A percentile compares a stretch with the other conserved stretches of the same genome.
These are phyloP conservation scores for Octodon degus DNA, from an alignment of 2,113 vertebrate species.

Conservation along the genomic window DNA sequence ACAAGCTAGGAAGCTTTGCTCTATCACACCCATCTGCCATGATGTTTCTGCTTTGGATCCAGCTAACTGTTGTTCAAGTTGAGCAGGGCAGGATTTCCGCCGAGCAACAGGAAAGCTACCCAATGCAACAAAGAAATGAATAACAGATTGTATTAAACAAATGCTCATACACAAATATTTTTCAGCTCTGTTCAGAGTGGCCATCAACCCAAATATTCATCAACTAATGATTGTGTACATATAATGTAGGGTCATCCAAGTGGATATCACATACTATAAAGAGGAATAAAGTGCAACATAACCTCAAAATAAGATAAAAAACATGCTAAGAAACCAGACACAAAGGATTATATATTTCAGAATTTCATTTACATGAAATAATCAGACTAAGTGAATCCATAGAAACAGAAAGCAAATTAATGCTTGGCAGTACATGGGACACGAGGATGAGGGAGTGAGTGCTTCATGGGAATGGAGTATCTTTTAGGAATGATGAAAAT, in stretches of 20 bases:
- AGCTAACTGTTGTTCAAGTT: background rate
- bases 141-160: background rate
- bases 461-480: background rate
- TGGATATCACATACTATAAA: background rate
- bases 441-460: background rate
- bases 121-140: background rate
- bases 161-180: background rate
- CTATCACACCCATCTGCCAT: background rate
- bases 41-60: background rate
- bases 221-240: background rate
- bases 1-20: background rate
- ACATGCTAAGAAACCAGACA: background rate
- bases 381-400: background rate
- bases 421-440: background rate
- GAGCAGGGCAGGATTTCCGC: background rate
- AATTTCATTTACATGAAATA: background rate
- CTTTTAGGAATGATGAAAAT: background rate
- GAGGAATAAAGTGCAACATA: background rate
- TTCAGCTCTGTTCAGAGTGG: background rate
- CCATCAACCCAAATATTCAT: background rate
- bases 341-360: background rate
- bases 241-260: background rate
- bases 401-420: background rate
- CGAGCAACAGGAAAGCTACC: background rate
- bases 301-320: background rate